These are phyloP conservation scores for Metaphire vulgaris DNA, from an alignment of 1,140 invertebrate genomes.

Conservation along the genomic window DNA sequence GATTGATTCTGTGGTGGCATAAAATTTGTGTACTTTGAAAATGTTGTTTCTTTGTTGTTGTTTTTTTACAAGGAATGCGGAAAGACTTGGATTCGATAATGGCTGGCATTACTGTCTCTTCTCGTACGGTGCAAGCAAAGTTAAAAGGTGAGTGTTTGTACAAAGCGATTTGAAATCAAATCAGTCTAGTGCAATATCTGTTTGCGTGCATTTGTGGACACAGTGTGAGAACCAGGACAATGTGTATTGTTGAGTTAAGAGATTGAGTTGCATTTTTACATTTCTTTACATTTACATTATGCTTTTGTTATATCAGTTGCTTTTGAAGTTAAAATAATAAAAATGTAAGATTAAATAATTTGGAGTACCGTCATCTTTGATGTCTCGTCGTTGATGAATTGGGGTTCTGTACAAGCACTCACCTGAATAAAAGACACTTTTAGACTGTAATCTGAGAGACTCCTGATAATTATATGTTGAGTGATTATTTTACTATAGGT, in stretches of 20 bases:
- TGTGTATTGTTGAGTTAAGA: neutral
- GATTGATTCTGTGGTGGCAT: too few species aligned
- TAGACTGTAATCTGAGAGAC: neutral
- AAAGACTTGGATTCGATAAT: neutral
- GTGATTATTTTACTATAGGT: too few species aligned
- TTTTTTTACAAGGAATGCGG: neutral
- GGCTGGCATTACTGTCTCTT: neutral
- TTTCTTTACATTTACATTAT: neutral
- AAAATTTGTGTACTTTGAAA: too few species aligned
- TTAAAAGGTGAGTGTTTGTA: neutral
- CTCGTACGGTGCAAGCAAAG: neutral
- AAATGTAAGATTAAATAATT: too few species aligned
- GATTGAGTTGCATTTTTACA: neutral
- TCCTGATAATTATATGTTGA: too few species aligned
- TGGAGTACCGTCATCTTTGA: too few species aligned
- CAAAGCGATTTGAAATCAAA: too few species aligned
- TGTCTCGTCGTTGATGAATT: neutral
- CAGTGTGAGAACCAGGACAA: neutral
- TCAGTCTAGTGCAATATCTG: neutral
- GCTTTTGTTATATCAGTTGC: neutral
- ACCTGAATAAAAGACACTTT: neutral
- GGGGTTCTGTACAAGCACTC: too few species aligned
- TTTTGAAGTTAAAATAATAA: neutral
- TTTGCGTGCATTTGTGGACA: neutral
- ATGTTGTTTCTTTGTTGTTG: too few species aligned